Evolutionary conservation across 2,888 invertebrate genomes (phyloP).

Genomic region (Syrista parreyssii): DNA sequence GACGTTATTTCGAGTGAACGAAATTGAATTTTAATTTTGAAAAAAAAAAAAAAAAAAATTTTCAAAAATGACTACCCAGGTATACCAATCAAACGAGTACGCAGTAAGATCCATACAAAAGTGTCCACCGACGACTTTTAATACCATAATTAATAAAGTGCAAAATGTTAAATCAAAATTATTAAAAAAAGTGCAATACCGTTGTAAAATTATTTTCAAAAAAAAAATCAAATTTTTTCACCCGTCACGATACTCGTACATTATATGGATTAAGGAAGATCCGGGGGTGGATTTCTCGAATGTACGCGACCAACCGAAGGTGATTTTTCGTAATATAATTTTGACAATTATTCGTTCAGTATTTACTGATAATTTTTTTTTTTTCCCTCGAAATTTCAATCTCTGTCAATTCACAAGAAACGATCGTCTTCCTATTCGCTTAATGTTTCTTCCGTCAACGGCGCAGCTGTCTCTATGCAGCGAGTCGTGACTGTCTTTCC

Average conservation of each 20-base stretch:
- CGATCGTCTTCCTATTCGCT: not conserved
- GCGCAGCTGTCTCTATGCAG: not conserved
- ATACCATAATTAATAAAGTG: not conserved
- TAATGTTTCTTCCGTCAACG: not conserved
- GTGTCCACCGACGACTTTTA: not conserved
- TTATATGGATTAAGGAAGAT: not conserved
- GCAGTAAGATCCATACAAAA: not conserved
- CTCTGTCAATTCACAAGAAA: not conserved
- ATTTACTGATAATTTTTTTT: not conserved
- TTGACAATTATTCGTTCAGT: too few relatives aligned
- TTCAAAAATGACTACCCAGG: not conserved
- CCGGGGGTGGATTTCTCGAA: not conserved
- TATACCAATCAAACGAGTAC: not conserved
- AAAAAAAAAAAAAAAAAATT: not conserved
- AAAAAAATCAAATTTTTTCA: not conserved
- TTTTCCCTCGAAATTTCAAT: not conserved
- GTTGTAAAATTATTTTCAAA: not conserved
- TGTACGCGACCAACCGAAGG: not conserved
- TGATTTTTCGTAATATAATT: not conserved
- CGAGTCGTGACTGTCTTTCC: not conserved
- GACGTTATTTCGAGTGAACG: not conserved
- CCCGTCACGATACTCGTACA: not conserved
- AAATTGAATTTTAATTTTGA: not conserved
- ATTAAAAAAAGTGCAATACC: not conserved
- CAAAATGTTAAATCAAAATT: not conserved